Evolutionary conservation across 2,113 vertebrate species (phyloP).

Genomic region (Larimichthys crocea): DNA sequence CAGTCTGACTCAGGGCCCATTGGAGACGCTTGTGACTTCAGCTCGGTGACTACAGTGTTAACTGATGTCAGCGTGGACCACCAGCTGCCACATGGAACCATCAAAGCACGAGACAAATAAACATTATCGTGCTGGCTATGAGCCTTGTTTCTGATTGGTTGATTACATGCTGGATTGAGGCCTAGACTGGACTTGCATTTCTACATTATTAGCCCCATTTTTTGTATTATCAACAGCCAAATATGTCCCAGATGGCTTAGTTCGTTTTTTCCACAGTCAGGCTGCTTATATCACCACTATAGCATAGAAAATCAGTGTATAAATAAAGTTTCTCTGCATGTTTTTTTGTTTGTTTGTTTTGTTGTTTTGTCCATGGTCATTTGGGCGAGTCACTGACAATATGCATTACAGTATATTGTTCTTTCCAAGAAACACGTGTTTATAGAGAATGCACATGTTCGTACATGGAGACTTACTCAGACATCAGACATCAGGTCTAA

Average conservation of each 20-base stretch:
- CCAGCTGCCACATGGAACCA: conserved; percentile 23
- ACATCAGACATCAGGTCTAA: conserved; percentile 2
- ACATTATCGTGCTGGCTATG: conserved; percentile 33
- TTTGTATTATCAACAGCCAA: conserved; percentile 36
- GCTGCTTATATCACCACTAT: not conserved
- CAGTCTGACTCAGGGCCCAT: conserved; percentile 53
- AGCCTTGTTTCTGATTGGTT: conserved; percentile 32
- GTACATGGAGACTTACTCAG: not conserved
- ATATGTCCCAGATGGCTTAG: conserved; percentile 40
- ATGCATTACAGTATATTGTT: conserved; percentile 13
- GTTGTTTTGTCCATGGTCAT: not conserved
- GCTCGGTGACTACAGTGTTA: conserved; percentile 34
- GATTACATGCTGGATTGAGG: conserved; percentile 36
- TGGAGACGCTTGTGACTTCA: conserved; percentile 39
- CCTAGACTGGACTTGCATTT: conserved; percentile 18
- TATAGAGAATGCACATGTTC: not conserved
- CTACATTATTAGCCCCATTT: conserved; percentile 21
- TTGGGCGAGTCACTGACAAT: conserved; percentile 1
- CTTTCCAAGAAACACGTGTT: conserved; percentile 5
- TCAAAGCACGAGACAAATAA: conserved; percentile 36
- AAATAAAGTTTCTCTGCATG: conserved; percentile 9
- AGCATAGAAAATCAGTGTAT: not conserved
- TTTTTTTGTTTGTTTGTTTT: not conserved
- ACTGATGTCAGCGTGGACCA: conserved; percentile 37
- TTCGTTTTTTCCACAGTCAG: not conserved